Evolutionary conservation across 2,113 vertebrate genomes (phyloP), one percentile per base, ranked within the genome.

Genomic region (Solea senegalensis): DNA sequence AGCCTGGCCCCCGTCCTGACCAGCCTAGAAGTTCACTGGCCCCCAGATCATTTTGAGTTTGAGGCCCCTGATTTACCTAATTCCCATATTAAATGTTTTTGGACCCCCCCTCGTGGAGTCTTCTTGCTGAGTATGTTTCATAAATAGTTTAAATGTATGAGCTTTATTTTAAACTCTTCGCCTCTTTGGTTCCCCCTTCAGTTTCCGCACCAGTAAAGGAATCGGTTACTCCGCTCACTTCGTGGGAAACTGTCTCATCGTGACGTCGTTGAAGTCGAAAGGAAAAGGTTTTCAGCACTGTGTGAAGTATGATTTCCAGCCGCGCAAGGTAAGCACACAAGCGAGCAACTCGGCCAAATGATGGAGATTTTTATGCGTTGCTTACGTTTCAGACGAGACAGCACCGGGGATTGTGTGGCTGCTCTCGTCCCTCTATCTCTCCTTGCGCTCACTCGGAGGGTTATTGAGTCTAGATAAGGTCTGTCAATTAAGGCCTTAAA

Each of bases 231-330:
- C 98, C 9, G 98, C 98, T 81, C 98, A 99, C 94, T 99, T 99
- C 89, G 98, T 99, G 90, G 98, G 98, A 77, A 99, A 99, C 91
- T 99, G 98, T 90, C 94, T 99, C 74, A 99, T 99, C 69, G 97
- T 99, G 67, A 99, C 98, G 2, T 99, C 98, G 0, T 27, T 99
- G 87, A 99, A 99, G 87, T 99, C 97, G 41, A 99, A 99, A 93
- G 98, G 98, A 88, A 99, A 99, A 95, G 98, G 98, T 83, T 99
- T 99, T 78, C 98, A 99, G 90, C 98, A 99, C 91, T 99, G 98
- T 93, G 98, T 99, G 70, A 99, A 99, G 74, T 99, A 99, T 0
- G 98, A 99, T 91, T 99, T 99, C 86, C 98, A 99, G 60, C 98
- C 98, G 50, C 95, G 97, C 46, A 99, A 99, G 95, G 97, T 99